These are phyloP conservation scores for Noctua janthina DNA, from an alignment of 2,888 invertebrate genomes.

Conservation along the genomic window DNA sequence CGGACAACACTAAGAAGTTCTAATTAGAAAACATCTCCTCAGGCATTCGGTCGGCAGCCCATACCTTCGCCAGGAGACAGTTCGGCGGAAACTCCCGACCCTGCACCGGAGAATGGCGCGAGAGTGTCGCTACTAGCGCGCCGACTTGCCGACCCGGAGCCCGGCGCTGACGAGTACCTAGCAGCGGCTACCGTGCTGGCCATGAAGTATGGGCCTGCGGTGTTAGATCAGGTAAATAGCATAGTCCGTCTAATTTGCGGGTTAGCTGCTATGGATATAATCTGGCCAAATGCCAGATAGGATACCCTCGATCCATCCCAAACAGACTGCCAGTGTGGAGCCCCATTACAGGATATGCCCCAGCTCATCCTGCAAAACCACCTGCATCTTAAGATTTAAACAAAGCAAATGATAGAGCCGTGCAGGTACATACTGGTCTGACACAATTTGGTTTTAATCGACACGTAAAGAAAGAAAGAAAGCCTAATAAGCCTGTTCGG, in stretches of 20 bases:
- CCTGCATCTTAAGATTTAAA: not conserved
- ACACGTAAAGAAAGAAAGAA: not conserved
- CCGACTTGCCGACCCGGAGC: conserved; percentile 88
- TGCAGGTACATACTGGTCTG: not conserved
- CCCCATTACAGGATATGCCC: too few species aligned
- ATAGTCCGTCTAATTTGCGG: not conserved
- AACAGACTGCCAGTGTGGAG: too few species aligned
- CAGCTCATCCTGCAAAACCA: too few species aligned
- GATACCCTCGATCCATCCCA: too few species aligned
- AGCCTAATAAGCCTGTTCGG: not conserved
- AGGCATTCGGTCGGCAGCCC: conserved; percentile 97
- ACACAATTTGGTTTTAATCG: too few species aligned
- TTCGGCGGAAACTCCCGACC: conserved; percentile 58
- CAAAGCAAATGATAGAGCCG: not conserved
- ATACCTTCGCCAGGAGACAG: conserved; percentile 88
- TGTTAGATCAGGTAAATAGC: conserved; percentile 85
- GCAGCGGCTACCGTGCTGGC: conserved; percentile 97
- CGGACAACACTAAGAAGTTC: conserved; percentile 60
- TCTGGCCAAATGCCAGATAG: not conserved
- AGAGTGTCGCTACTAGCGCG: conserved; percentile 96
- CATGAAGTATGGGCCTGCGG: conserved; percentile 95
- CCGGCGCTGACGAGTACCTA: conserved; percentile 93
- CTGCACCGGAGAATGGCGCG: conserved; percentile 89
- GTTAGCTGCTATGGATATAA: not conserved
- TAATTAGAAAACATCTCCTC: conserved; percentile 74